Percentiles rank a stretch among this genome's conserved stretches.
phyloP scores from a whole-genome alignment of 2,113 vertebrate genomes.

The Xenus cinereus region DNA sequence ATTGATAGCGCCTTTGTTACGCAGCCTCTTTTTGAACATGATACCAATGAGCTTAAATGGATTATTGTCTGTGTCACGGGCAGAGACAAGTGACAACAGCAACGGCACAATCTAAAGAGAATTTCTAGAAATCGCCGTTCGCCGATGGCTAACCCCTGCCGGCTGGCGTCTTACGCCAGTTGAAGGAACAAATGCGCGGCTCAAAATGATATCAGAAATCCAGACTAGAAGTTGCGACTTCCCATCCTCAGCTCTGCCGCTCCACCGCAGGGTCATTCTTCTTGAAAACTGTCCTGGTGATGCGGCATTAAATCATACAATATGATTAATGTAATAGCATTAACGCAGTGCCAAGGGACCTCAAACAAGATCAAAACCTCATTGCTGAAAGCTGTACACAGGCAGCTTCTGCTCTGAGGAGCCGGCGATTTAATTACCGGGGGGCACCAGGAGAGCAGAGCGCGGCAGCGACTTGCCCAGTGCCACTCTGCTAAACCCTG shows the following conservation, averaged over 20 bases:
- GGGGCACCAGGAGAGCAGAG: not conserved
- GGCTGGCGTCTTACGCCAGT: not conserved
- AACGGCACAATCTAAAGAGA: not conserved
- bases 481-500: not conserved
- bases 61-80: not conserved
- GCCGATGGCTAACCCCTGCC: not conserved
- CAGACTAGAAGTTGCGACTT: not conserved
- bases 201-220: not conserved
- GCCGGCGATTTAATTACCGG: not conserved
- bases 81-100: not conserved
- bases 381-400: not conserved
- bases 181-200: not conserved
- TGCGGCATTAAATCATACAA: not conserved
- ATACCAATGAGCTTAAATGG: not conserved
- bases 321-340: not conserved
- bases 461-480: accelerated
- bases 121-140: not conserved
- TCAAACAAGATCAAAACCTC: slow-evolving; percentile 33
- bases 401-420: not conserved
- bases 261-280: not conserved
- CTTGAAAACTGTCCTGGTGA: not conserved
- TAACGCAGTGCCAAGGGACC: not conserved
- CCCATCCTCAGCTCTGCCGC: not conserved
- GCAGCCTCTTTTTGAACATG: not conserved
- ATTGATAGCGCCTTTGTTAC: not conserved